These are phyloP conservation scores for Sitodiplosis mosellana DNA, from an alignment of 1,140 invertebrate genomes.

Conservation along the genomic window DNA sequence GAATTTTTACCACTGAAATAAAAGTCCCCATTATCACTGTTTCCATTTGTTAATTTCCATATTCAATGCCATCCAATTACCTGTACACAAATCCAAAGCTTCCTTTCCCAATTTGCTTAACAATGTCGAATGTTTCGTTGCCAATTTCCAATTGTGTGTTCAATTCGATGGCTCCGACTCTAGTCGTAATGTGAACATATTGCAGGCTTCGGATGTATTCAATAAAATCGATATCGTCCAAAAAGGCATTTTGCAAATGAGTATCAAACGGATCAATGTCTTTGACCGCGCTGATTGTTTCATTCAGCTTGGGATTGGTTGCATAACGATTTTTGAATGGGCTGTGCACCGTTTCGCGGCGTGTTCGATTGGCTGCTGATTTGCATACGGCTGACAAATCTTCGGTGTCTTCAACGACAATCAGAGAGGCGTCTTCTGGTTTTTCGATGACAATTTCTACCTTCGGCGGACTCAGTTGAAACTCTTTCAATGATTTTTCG, in stretches of 20 bases:
- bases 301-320: too few relatives aligned
- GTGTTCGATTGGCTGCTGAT: too few relatives aligned
- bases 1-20: slow-evolving; percentile 9
- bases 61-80: slow-evolving; percentile 16
- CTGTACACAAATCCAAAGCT: slow-evolving; percentile 52
- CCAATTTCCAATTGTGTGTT: slow-evolving; percentile 26
- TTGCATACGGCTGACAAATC: too few relatives aligned
- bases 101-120: slow-evolving; percentile 54
- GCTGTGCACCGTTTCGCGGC: too few relatives aligned
- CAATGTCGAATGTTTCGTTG: slow-evolving; percentile 39
- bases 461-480: too few relatives aligned
- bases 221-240: slow-evolving; percentile 32
- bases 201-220: slow-evolving; percentile 14
- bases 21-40: background rate
- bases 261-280: slow-evolving; percentile 34
- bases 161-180: slow-evolving; percentile 19
- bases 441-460: too few relatives aligned
- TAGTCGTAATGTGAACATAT: slow-evolving; percentile 14
- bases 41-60: background rate
- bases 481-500: too few relatives aligned
- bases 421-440: too few relatives aligned
- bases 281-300: background rate
- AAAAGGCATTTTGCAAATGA: slow-evolving; percentile 28
- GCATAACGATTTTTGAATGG: too few relatives aligned
- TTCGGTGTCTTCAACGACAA: too few relatives aligned